A percentile compares a stretch with the other conserved stretches of the same genome.
phyloP scores from a whole-genome alignment of 2,797 vertebrate species.

The Urophycis tenuis region DNA sequence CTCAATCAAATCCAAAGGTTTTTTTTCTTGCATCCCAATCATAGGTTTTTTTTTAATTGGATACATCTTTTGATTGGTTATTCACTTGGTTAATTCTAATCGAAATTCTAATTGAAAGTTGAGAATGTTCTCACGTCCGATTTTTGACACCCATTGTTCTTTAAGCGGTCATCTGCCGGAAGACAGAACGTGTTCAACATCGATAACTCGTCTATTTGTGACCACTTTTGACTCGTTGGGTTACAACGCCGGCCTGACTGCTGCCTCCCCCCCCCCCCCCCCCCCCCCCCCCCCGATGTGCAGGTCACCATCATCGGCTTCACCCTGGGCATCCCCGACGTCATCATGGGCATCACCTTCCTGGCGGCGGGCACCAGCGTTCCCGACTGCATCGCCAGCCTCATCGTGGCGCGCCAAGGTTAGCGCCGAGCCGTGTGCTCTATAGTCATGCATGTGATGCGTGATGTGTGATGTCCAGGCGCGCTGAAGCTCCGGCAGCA shows the following conservation, averaged over 20 bases:
- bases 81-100: neutral
- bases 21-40: neutral
- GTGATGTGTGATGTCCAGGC: too few relatives aligned
- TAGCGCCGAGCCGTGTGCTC: neutral
- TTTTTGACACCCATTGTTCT: neutral
- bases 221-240: neutral
- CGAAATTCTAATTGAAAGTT: neutral
- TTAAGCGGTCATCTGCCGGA: neutral
- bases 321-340: constrained; percentile 94
- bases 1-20: neutral
- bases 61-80: neutral
- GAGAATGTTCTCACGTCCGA: too few relatives aligned
- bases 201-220: neutral
- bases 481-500: too few relatives aligned
- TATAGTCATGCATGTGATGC: neutral
- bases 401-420: constrained; percentile 98
- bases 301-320: constrained; percentile 95
- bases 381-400: constrained; percentile 96
- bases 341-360: constrained; percentile 99
- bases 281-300: neutral
- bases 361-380: constrained; percentile 96
- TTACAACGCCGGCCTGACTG: neutral
- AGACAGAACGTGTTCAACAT: neutral
- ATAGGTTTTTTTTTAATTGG: neutral
- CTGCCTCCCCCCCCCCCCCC: too few relatives aligned